Base-by-base conservation (phyloP, 2,113 vertebrate species). In the Vidua chalybeata region DNA sequence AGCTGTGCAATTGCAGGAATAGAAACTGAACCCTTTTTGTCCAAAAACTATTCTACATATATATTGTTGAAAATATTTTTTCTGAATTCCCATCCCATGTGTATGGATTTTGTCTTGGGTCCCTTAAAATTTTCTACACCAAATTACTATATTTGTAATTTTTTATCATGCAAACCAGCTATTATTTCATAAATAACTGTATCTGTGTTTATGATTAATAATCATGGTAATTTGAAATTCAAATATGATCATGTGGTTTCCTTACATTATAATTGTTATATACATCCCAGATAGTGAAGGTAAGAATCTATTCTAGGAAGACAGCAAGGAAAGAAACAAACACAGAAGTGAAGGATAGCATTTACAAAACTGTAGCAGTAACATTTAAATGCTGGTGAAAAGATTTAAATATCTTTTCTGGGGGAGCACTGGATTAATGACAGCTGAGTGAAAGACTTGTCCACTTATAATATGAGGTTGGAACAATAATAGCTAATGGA, bases 401-500 rank as follows among this genome's bases (percentile, higher is more conserved):
- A 82, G 3, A 17, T 77, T 84, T 63, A 55, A 63, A 51, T 43
- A 26, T 84, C 11, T 82, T 84, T 81, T 31, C 48, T 87, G 35
- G 17, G 11, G 24, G 5, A 84, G 16, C 33, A 16, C 15, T 82
- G 66, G 46, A 31, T 93, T 90, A 58, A 59, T 67, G 56, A 63
- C 26, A 41, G 6, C 18, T 85, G 66, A 72, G 27, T 67, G 52
- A 90, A 92, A 84, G 52, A 41, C 18, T 55, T 78, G 55, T 37
- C 23, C n/a, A 22, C 75, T 84, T 75, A 16, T 55, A 90, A 92
- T 64, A 49, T 59, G 24, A 59, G 3, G 35, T 76, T 72, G 72
- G 58, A 88, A 83, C 45, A 90, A 85, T 59, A 91, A 51, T 14
- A 84, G 18, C 27, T 95, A 76, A 93, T 73, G 30, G 87, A 92